phyloP scores from a whole-genome alignment of 1,140 invertebrate species.

The Drosophila azteca region DNA sequence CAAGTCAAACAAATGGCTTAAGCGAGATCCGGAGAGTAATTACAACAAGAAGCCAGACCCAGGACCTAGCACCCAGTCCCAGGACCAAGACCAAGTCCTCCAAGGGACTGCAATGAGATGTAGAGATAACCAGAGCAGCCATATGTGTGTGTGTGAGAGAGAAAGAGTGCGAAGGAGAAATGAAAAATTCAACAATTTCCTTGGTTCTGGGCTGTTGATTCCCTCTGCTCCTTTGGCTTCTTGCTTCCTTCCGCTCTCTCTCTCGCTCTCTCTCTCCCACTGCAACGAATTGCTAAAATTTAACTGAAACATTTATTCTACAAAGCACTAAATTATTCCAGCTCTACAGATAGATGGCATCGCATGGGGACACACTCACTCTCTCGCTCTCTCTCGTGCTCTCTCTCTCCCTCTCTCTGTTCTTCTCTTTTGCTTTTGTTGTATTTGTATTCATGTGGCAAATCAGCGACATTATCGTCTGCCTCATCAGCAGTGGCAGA shows the following conservation, averaged over 20 bases:
- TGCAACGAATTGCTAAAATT: slow-evolving; percentile 77
- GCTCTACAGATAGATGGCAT: slow-evolving; percentile 35
- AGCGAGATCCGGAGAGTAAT: slow-evolving; percentile 70
- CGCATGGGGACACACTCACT: slow-evolving; percentile 5
- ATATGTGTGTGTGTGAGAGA: slow-evolving; percentile 36
- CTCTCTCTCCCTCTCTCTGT: slow-evolving; percentile 15
- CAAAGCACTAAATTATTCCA: slow-evolving; percentile 77
- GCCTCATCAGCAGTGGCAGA: slow-evolving; percentile 17
- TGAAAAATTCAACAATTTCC: slow-evolving; percentile 82
- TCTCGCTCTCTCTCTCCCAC: neutral
- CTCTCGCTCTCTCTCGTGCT: neutral
- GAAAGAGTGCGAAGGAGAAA: slow-evolving; percentile 42
- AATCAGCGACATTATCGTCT: slow-evolving; percentile 70
- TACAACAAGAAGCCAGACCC: slow-evolving; percentile 51
- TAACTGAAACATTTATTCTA: slow-evolving; percentile 79
- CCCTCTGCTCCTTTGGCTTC: neutral
- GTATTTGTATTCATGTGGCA: slow-evolving; percentile 70
- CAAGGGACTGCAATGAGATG: slow-evolving; percentile 4
- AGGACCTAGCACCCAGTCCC: slow-evolving; percentile 5
- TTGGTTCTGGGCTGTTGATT: slow-evolving; percentile 42
- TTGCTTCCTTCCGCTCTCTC: neutral
- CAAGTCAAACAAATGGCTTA: slow-evolving; percentile 77
- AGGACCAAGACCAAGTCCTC: neutral
- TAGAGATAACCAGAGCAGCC: slow-evolving; percentile 25
- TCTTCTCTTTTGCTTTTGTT: slow-evolving; percentile 5